Percentiles rank a stretch among this genome's conserved stretches.
phyloP scores from a whole-genome alignment of 2,888 invertebrate species.

The Oxycera nigricornis region DNA sequence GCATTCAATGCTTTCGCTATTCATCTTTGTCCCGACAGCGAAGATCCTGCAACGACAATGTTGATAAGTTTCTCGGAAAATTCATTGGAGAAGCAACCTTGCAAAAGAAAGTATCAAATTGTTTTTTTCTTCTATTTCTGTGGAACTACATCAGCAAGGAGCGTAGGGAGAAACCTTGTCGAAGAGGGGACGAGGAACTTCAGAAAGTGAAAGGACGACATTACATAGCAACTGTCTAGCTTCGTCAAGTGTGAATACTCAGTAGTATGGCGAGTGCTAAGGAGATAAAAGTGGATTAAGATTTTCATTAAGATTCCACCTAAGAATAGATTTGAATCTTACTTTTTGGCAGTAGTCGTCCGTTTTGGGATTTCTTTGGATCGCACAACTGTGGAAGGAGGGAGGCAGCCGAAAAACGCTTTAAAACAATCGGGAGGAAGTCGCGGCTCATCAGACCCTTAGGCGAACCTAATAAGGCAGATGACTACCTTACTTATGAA shows the following conservation, averaged over 20 bases:
- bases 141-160: not conserved
- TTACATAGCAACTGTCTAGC: not conserved
- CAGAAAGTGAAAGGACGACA: not conserved
- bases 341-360: not conserved
- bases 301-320: constrained; percentile 15
- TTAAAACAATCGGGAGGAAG: constrained; percentile 7
- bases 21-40: not conserved
- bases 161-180: not conserved
- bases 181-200: not conserved
- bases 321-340: not conserved
- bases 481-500: no score
- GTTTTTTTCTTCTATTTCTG: not conserved
- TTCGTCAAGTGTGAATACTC: not conserved
- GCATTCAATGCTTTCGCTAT: not conserved
- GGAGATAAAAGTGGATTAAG: constrained; percentile 12
- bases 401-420: no score
- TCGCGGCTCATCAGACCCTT: no score
- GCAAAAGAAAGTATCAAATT: not conserved
- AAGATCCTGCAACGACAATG: not conserved
- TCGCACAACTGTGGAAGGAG: not conserved
- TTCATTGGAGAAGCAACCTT: not conserved
- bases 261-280: not conserved
- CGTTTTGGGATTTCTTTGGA: not conserved
- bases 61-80: not conserved
- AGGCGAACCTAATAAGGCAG: no score